Base-by-base conservation (phyloP, 2,113 vertebrate species). In the Cynoglossus semilaevis region DNA sequence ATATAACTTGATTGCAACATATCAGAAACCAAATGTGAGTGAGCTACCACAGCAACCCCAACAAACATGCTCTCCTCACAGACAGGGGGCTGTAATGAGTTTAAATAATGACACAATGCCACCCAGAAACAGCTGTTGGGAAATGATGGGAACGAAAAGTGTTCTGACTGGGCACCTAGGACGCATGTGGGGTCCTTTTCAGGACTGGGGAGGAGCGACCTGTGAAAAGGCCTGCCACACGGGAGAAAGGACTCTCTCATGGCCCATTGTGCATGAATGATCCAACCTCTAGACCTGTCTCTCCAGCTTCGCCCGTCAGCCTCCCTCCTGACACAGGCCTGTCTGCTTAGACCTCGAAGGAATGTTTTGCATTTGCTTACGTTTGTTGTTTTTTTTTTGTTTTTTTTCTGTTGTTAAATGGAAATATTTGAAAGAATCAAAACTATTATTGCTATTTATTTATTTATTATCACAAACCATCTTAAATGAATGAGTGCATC, bases 121-220 rank as follows among this genome's bases (percentile, higher is more conserved):
- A 87, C 85, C 81, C 82, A 79, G 73, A 79, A 89, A 87, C 87
- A 89, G 86, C 85, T 87, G 84, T 66, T 72, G 0, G 1, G 77
- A 63, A 86, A 80, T 67, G 83, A 89, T 88, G 85, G 84, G 81
- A 91, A 92, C 80, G 73, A 41, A 83, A 80, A 85, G 75, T 74
- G 73, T 44, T 72, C 76, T 83, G 84, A 85, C 56, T 36, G 51
- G 55, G 55, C 70, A 72, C 57, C 29, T 43, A 69, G 71, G 74
- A 62, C 57, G 56, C 57, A 76, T 77, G 67, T 73, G 74, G 72
- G 82, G 83, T 83, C 84, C 62, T 79, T 86, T 89, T 87, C 65
- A 83, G 64, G 49, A 34, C 63, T 19, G 50, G 57, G 73, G 74
- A 77, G 79, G 45, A 77, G 72, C 53, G 72, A 80, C 43, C 15